Evolutionary conservation across 2,113 vertebrate species (phyloP).

Genomic region (Scortum barcoo): DNA sequence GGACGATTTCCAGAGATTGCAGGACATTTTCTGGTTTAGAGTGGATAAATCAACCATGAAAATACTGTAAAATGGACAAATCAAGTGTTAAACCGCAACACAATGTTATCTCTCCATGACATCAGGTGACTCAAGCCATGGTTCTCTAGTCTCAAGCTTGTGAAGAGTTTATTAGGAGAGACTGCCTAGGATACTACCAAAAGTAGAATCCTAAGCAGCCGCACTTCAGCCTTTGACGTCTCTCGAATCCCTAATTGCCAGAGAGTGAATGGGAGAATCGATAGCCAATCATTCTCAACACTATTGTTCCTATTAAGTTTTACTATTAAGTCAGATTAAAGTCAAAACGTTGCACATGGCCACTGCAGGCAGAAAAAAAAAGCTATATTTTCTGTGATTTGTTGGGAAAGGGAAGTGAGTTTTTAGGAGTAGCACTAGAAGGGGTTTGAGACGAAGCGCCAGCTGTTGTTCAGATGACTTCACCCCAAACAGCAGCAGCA

Average conservation of each 20-base stretch:
- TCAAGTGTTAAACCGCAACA: background rate
- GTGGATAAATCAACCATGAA: background rate
- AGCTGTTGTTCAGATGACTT: slow-evolving; percentile 77
- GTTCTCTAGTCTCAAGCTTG: slow-evolving; percentile 4
- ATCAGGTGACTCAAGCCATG: background rate
- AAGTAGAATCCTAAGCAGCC: too few relatives aligned
- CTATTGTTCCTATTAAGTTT: slow-evolving; percentile 27
- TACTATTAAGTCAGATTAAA: slow-evolving; percentile 36
- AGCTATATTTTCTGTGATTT: slow-evolving; percentile 39
- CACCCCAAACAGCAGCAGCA: slow-evolving; percentile 50
- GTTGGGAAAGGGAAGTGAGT: slow-evolving; percentile 32
- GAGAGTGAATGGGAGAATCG: slow-evolving; percentile 51
- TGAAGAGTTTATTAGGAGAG: background rate
- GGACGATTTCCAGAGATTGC: background rate
- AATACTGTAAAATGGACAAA: slow-evolving; percentile 1
- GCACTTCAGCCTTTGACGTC: slow-evolving; percentile 24
- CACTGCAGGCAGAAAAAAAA: too few relatives aligned
- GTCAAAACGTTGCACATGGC: background rate
- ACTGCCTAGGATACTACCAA: background rate
- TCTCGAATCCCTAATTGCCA: slow-evolving; percentile 50
- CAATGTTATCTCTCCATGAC: background rate
- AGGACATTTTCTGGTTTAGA: background rate
- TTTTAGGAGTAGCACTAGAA: slow-evolving; percentile 34
- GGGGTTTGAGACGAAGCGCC: slow-evolving; percentile 46
- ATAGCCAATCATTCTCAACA: slow-evolving; percentile 43